A percentile compares a stretch with the other conserved stretches of the same genome.
phyloP scores from a whole-genome alignment of 2,888 invertebrate genomes.

The Melieria crassipennis region DNA sequence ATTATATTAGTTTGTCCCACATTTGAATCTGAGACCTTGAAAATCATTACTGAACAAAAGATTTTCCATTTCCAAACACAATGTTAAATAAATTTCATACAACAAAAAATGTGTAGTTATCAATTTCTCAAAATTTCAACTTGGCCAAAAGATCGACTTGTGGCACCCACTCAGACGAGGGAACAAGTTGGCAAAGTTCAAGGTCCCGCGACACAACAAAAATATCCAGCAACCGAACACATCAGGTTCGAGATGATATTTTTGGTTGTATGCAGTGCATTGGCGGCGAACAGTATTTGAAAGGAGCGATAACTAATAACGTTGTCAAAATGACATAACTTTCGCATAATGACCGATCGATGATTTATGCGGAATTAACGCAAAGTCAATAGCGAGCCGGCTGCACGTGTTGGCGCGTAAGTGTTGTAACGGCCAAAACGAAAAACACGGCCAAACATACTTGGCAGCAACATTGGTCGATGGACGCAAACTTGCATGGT shows the following conservation, averaged over 20 bases:
- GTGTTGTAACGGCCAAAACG: not conserved
- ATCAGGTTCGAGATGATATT: not conserved
- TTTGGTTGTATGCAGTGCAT: conserved; percentile 5
- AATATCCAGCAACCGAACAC: not conserved
- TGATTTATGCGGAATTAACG: conserved; percentile 20
- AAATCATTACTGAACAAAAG: no score
- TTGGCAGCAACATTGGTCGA: not conserved
- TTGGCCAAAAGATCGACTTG: no score
- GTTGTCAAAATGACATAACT: conserved; percentile 26
- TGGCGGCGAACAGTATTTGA: not conserved
- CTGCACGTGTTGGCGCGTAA: not conserved
- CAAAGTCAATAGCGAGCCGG: not conserved
- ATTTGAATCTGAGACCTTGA: no score
- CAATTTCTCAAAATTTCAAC: no score
- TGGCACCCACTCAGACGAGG: no score
- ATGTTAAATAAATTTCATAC: no score
- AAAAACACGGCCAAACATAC: not conserved
- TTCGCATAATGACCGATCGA: conserved; percentile 27
- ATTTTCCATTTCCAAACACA: no score
- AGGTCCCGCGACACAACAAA: conserved; percentile 14
- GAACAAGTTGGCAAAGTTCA: conserved; percentile 11
- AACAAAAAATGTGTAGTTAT: no score
- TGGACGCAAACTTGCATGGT: not conserved
- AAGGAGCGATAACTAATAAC: conserved; percentile 15
- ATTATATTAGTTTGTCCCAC: no score